A percentile compares a stretch with the other conserved stretches of the same genome.
phyloP scores from a whole-genome alignment of 2,888 invertebrate genomes.

The Thera obeliscata region DNA sequence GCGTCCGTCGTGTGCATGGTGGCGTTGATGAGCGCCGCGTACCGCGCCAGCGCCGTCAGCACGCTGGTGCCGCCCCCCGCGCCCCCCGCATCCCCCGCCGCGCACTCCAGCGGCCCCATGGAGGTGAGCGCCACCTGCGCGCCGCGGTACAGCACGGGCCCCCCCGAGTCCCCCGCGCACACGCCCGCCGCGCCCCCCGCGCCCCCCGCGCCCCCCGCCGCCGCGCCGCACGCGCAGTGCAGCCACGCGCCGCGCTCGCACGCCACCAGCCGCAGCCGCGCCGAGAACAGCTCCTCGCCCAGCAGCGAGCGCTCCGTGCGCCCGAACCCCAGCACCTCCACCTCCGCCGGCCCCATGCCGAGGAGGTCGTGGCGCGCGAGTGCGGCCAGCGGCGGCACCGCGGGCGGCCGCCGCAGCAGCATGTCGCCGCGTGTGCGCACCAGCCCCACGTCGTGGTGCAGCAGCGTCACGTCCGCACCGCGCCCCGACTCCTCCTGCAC shows the following conservation, averaged over 20 bases:
- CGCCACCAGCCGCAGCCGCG: conserved; percentile 55
- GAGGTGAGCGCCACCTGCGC: conserved; percentile 48
- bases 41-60: conserved; percentile 64
- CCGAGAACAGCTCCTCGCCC: conserved; percentile 64
- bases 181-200: conserved; percentile 62
- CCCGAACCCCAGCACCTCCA: conserved; percentile 70
- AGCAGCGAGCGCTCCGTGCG: conserved; percentile 56
- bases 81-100: neutral
- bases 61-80: conserved; percentile 60
- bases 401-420: conserved; percentile 37
- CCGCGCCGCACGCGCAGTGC: conserved; percentile 62
- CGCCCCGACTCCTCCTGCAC: conserved; percentile 59
- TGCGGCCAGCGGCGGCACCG: conserved; percentile 41
- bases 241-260: conserved; percentile 63
- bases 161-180: conserved; percentile 76
- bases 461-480: conserved; percentile 65
- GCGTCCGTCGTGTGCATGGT: conserved; percentile 60
- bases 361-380: conserved; percentile 48
- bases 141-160: conserved; percentile 62
- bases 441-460: conserved; percentile 75
- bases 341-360: conserved; percentile 49
- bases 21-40: conserved; percentile 62
- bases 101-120: conserved; percentile 37
- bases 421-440: conserved; percentile 62
- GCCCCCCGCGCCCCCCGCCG: conserved; percentile 19